phyloP scores from a whole-genome alignment of 2,888 invertebrate genomes.

The Melangyna quadrimaculata region DNA sequence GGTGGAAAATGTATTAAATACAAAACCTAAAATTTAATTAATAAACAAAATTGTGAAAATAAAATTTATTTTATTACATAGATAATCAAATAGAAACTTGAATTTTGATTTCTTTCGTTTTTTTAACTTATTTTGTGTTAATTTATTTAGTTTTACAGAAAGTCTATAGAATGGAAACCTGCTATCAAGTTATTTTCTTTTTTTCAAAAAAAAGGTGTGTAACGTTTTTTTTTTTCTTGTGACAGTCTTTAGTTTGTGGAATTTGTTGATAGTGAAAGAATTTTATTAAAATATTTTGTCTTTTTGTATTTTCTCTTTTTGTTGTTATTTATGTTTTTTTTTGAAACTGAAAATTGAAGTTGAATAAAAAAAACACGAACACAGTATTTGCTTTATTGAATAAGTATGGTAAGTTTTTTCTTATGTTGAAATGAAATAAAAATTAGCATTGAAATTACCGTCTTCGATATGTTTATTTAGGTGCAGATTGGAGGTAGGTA shows the following conservation, averaged over 20 bases:
- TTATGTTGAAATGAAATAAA: background rate
- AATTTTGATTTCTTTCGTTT: conserved; percentile 20
- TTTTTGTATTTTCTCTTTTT: background rate
- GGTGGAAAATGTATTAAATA: conserved; percentile 52
- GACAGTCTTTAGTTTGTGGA: background rate
- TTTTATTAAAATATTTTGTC: background rate
- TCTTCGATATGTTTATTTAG: background rate
- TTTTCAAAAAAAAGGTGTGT: conserved; percentile 11
- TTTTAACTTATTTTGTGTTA: background rate
- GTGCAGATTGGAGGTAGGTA: background rate
- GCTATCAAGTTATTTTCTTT: background rate
- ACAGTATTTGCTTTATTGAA: background rate
- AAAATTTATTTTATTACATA: conserved; percentile 53
- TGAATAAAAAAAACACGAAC: background rate
- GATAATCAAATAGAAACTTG: conserved; percentile 51
- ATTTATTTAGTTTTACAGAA: background rate
- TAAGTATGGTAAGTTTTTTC: background rate
- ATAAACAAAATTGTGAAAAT: conserved; percentile 29
- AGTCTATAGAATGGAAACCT: conserved; percentile 1
- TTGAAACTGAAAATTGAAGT: background rate
- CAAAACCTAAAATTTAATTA: conserved; percentile 25
- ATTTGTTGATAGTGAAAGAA: background rate
- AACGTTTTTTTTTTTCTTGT: background rate
- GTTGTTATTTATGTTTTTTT: background rate
- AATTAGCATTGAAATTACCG: background rate